phyloP scores from a whole-genome alignment of 92 coral and sea anemone species.

The Epizoanthus fatuus region DNA sequence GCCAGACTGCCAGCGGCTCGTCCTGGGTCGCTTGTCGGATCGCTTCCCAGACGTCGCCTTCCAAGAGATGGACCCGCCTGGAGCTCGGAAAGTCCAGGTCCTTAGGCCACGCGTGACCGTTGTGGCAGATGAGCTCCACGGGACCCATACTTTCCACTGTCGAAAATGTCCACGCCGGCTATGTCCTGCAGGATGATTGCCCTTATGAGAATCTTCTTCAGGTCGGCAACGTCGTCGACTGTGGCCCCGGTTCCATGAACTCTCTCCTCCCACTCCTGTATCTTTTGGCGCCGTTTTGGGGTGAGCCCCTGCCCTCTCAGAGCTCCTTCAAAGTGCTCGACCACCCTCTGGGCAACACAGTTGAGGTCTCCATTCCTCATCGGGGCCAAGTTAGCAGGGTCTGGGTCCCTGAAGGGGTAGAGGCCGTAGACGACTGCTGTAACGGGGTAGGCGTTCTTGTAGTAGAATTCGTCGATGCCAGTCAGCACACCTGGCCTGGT shows the following conservation, averaged over 20 bases:
- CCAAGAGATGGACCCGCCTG: background rate
- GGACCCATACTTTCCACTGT: too few relatives aligned
- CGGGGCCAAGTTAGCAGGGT: background rate
- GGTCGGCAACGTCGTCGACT: background rate
- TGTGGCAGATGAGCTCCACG: too few relatives aligned
- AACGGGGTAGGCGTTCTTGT: too few relatives aligned
- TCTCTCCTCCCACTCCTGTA: too few relatives aligned
- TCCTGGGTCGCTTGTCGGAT: background rate
- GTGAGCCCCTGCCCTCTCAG: background rate
- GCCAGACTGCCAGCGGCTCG: constrained; percentile 26
- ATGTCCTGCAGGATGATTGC: constrained; percentile 30
- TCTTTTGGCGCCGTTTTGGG: background rate
- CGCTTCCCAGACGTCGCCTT: background rate
- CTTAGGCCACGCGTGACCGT: background rate
- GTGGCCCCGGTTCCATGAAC: background rate
- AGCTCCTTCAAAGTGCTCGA: background rate
- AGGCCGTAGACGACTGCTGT: constrained; percentile 17
- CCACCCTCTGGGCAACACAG: constrained; percentile 13
- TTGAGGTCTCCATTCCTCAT: constrained; percentile 20
- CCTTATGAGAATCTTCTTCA: constrained; percentile 6
- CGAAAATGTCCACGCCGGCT: background rate
- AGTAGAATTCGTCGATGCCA: constrained; percentile 11
- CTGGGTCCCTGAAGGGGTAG: background rate
- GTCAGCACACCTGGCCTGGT: background rate
- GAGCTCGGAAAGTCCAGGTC: constrained; percentile 2